These are phyloP conservation scores for Brachyhypopomus occidentalis DNA, from an alignment of 2,113 vertebrate genomes.

Conservation along the genomic window DNA sequence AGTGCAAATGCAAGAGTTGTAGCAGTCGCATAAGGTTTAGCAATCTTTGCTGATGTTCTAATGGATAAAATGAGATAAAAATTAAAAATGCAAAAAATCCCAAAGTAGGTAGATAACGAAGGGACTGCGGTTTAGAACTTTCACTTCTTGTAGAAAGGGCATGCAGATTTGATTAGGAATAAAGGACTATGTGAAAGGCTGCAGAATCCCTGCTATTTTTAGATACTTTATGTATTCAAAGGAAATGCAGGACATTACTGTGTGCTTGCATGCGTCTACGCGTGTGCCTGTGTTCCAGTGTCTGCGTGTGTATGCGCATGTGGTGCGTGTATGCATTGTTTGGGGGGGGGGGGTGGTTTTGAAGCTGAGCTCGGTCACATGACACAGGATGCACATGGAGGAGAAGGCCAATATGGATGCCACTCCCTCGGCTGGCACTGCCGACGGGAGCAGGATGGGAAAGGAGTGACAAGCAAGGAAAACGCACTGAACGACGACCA, in stretches of 20 bases:
- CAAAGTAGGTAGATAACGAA: neutral
- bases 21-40: neutral
- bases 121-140: neutral
- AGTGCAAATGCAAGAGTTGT: constrained; percentile 36
- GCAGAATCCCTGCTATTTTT: constrained; percentile 55
- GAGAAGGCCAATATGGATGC: neutral
- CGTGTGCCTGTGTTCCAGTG: constrained; percentile 27
- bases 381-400: neutral
- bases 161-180: constrained; percentile 8
- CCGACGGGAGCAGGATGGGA: neutral
- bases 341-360: neutral
- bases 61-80: neutral
- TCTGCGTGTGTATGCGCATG: neutral
- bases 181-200: constrained; percentile 2
- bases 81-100: neutral
- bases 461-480: constrained; percentile 28
- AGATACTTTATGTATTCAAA: constrained; percentile 41
- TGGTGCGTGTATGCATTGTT: neutral
- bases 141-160: constrained; percentile 34
- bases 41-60: neutral
- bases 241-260: constrained; percentile 40
- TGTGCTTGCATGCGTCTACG: constrained; percentile 57
- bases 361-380: neutral
- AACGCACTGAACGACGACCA: constrained; percentile 20
- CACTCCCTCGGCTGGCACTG: neutral